phyloP scores from a whole-genome alignment of 2,797 vertebrate genomes.

The Rallus crepitans region DNA sequence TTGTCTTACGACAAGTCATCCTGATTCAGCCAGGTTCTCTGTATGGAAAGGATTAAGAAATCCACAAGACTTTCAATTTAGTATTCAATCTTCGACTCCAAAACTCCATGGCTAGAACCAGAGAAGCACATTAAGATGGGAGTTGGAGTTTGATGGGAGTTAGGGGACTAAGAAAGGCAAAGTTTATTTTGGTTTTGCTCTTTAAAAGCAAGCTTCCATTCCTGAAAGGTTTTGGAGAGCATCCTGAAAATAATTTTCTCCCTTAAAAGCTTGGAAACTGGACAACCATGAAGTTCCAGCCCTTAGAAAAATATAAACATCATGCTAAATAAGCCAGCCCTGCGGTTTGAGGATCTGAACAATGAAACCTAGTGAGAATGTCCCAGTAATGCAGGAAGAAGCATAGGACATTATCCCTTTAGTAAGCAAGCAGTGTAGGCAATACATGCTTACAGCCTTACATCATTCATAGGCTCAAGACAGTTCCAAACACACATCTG shows the following conservation, averaged over 20 bases:
- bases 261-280: background rate
- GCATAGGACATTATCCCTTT: background rate
- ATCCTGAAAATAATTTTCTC: background rate
- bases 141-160: background rate
- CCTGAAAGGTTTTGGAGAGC: background rate
- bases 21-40: conserved; percentile 33
- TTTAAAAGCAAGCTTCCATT: background rate
- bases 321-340: background rate
- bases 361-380: background rate
- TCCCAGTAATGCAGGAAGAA: background rate
- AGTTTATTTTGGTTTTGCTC: conserved; percentile 4
- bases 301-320: background rate
- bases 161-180: background rate
- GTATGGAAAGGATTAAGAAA: conserved; percentile 33
- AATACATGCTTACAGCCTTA: background rate
- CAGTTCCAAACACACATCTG: background rate
- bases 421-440: background rate
- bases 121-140: background rate
- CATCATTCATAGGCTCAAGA: background rate
- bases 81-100: background rate
- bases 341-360: background rate
- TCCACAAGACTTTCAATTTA: background rate
- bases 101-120: background rate
- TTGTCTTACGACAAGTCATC: conserved; percentile 40
- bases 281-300: background rate